A percentile compares a stretch with the other conserved stretches of the same genome.
Conservation (phyloP, 2,113 vertebrate genomes). For the Xyrauchen texanus region DNA sequence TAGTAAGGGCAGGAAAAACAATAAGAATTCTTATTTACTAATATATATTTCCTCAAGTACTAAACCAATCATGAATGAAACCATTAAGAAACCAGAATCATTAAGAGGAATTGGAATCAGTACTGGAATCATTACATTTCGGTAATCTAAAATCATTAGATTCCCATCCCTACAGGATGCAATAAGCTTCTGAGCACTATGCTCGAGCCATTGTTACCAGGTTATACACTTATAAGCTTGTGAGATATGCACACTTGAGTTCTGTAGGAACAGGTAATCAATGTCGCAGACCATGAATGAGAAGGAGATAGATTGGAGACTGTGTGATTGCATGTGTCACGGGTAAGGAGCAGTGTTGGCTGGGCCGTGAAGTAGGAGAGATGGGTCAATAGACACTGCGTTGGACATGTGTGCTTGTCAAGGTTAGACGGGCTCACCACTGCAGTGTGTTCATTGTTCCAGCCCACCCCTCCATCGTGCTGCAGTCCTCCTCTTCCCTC, state of each 20-base stretch:
- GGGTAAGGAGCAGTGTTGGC: conserved; percentile 6
- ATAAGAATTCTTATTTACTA: no score
- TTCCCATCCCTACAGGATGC: no score
- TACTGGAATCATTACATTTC: no score
- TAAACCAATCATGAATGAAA: no score
- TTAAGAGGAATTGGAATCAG: no score
- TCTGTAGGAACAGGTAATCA: background rate
- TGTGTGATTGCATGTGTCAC: conserved; percentile 12
- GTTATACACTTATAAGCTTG: no score
- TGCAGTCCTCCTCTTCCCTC: conserved; percentile 64
- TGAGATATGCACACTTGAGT: background rate
- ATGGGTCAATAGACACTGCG: background rate
- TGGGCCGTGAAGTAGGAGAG: conserved; percentile 23
- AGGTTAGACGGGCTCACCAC: conserved; percentile 55
- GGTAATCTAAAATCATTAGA: no score
- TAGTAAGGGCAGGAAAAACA: no score
- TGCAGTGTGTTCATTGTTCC: conserved; percentile 65
- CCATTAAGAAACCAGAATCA: no score
- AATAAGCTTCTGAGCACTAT: no score
- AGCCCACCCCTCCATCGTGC: conserved; percentile 44
- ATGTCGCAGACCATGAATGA: background rate
- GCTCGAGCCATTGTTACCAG: no score
- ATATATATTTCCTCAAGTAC: no score
- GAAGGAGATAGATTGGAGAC: background rate
- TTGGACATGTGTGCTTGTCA: conserved; percentile 6